Percentiles rank a stretch among this genome's conserved stretches.
phyloP scores from a whole-genome alignment of 1,140 invertebrate genomes.

The Dysdera silvatica region DNA sequence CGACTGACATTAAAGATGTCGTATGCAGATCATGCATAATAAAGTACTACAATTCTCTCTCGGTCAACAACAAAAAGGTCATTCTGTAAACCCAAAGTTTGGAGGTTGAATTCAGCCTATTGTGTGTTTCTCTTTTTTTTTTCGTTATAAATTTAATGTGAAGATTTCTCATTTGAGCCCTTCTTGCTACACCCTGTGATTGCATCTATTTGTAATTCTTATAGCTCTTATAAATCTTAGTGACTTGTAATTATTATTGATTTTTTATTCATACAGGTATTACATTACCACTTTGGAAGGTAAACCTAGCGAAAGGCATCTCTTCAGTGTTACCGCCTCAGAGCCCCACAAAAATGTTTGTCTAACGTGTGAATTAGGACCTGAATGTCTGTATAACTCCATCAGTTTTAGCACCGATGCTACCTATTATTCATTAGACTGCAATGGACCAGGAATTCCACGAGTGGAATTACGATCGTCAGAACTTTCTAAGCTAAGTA shows the following conservation, averaged over 20 bases:
- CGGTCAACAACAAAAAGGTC: too few species aligned
- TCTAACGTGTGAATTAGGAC: slow-evolving; percentile 37
- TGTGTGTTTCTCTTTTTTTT: too few species aligned
- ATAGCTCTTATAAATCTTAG: neutral
- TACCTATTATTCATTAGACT: slow-evolving; percentile 69
- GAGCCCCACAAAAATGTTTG: slow-evolving; percentile 46
- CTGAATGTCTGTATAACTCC: slow-evolving; percentile 43
- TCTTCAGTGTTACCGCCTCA: slow-evolving; percentile 41
- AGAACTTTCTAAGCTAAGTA: slow-evolving; percentile 21
- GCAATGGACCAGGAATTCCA: slow-evolving; percentile 75
- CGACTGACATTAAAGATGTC: too few species aligned
- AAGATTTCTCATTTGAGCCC: too few species aligned
- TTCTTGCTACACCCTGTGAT: too few species aligned
- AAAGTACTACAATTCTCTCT: too few species aligned
- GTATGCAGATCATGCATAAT: too few species aligned
- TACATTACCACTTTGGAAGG: slow-evolving; percentile 32
- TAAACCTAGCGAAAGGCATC: slow-evolving; percentile 53
- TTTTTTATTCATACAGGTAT: slow-evolving; percentile 24
- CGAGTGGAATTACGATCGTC: slow-evolving; percentile 58
- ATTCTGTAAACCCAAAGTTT: too few species aligned
- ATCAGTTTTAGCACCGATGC: slow-evolving; percentile 58
- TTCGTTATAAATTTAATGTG: too few species aligned
- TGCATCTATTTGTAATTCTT: neutral
- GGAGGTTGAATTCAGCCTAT: too few species aligned
- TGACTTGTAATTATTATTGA: neutral